Evolutionary conservation across 2,113 vertebrate species (phyloP).

Genomic region (Pelvicachromis taeniatus): DNA sequence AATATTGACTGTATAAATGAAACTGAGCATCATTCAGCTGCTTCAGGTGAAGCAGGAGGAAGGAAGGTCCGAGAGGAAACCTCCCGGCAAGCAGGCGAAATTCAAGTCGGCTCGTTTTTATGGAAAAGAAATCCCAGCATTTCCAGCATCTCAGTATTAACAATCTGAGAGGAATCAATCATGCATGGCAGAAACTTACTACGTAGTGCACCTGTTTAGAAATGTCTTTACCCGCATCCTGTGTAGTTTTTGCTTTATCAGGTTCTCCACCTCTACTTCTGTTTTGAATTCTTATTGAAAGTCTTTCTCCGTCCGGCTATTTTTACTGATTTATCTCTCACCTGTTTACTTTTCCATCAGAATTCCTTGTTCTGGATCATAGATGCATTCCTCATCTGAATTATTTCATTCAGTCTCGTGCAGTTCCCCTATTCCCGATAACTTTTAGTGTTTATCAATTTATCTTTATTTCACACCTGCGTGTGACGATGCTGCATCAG

Average conservation of each 20-base stretch:
- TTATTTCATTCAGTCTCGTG: not conserved
- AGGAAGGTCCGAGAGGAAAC: not conserved
- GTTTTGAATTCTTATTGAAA: not conserved
- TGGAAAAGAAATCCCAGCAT: not conserved
- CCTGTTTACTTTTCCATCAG: not conserved
- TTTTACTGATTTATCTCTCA: not conserved
- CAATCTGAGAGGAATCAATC: not conserved
- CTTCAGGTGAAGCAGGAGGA: not conserved
- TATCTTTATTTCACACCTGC: not conserved
- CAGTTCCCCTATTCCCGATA: not conserved
- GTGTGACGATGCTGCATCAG: not conserved
- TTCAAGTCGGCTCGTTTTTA: not conserved
- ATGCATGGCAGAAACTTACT: not conserved
- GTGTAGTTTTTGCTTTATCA: not conserved
- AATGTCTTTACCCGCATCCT: not conserved
- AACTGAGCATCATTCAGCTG: not conserved
- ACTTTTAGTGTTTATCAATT: not conserved
- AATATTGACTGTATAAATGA: not conserved
- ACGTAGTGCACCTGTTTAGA: not conserved
- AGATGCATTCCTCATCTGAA: not conserved
- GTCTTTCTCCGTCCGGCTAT: accelerated
- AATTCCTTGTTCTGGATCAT: not conserved
- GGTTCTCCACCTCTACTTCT: not conserved
- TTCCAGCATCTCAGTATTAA: not conserved
- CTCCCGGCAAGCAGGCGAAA: not conserved